These are phyloP conservation scores for Mesoclemmys tuberculata DNA, from an alignment of 2,113 vertebrate genomes.

Conservation along the genomic window DNA sequence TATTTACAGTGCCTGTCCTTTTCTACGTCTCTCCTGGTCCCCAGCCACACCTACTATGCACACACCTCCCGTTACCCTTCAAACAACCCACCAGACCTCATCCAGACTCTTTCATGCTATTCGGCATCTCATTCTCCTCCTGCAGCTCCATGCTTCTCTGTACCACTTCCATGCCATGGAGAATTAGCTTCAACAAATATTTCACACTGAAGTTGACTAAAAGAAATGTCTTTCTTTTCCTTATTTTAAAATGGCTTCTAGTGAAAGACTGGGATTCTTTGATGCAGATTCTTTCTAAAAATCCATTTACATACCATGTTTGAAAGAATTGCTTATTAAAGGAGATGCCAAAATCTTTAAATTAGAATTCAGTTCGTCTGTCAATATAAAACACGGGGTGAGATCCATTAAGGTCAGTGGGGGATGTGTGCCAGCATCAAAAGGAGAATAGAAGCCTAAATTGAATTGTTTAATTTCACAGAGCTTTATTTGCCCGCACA, in stretches of 20 bases:
- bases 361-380: slow-evolving; percentile 3
- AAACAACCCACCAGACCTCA: neutral
- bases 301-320: neutral
- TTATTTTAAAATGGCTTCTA: neutral
- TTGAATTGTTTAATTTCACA: neutral
- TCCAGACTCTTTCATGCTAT: neutral
- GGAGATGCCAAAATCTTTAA: neutral
- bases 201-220: neutral
- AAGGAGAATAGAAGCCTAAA: neutral
- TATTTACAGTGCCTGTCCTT: fast-evolving
- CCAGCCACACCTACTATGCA: fast-evolving
- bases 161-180: neutral
- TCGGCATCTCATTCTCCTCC: neutral
- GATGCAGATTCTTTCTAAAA: neutral
- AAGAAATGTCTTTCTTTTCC: neutral
- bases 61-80: neutral
- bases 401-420: neutral
- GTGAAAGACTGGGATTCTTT: neutral
- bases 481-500: neutral
- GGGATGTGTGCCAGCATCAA: neutral
- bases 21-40: neutral
- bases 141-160: neutral
- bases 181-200: neutral
- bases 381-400: fast-evolving
- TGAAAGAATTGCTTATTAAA: neutral